Conservation (phyloP, 1,140 invertebrate genomes). For the Aphaenogaster rudis region DNA sequence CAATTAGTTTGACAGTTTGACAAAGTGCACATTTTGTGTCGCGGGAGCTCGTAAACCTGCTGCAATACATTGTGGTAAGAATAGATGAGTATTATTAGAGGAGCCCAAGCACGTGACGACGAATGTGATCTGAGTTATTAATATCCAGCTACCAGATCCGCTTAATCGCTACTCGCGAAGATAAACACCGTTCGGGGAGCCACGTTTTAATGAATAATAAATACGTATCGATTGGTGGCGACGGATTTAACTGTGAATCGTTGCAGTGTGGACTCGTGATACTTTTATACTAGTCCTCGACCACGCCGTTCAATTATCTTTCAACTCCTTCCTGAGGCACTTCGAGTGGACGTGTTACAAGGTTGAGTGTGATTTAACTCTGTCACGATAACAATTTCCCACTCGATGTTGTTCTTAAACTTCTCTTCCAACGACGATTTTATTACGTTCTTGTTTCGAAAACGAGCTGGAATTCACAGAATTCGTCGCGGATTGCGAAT, state of each 20-base stretch:
- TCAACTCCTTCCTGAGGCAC: neutral
- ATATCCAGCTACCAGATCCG: slow-evolving; percentile 58
- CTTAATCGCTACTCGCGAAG: slow-evolving; percentile 56
- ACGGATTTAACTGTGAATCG: slow-evolving; percentile 54
- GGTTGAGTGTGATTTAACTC: neutral
- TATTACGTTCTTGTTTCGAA: neutral
- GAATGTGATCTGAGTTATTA: slow-evolving; percentile 69
- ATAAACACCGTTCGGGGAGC: slow-evolving; percentile 65
- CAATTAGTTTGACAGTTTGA: slow-evolving; percentile 28
- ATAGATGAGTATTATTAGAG: slow-evolving; percentile 53
- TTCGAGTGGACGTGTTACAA: neutral
- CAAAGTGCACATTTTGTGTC: slow-evolving; percentile 20
- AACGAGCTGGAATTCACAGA: neutral
- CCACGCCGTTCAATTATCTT: slow-evolving; percentile 25
- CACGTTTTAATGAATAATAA: slow-evolving; percentile 68
- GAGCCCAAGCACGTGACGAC: slow-evolving; percentile 57
- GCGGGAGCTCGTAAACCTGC: slow-evolving; percentile 32
- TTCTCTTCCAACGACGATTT: neutral
- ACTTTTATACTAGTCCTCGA: slow-evolving; percentile 13
- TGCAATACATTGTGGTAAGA: slow-evolving; percentile 45
- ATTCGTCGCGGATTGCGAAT: neutral
- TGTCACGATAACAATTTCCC: neutral
- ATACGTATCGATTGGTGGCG: slow-evolving; percentile 44
- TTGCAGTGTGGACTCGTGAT: neutral
- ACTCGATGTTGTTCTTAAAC: neutral